Conservation (phyloP, 2,113 vertebrate genomes). For the Grantiella picta region DNA sequence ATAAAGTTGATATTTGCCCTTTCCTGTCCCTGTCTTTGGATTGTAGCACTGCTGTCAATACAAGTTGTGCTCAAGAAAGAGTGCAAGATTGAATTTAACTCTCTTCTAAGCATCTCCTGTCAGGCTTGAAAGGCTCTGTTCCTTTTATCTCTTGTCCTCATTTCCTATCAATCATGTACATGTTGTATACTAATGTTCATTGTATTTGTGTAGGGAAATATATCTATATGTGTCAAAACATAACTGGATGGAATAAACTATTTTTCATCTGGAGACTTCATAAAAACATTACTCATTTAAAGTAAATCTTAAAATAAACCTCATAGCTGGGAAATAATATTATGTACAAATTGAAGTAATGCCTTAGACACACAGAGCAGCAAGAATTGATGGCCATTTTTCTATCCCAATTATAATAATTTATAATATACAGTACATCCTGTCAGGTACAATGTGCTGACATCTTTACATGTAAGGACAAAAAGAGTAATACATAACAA, state of each 20-base stretch:
- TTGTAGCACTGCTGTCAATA: background rate
- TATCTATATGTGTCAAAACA: background rate
- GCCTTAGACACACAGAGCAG: background rate
- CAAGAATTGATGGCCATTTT: background rate
- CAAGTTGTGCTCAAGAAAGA: background rate
- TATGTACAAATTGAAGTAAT: background rate
- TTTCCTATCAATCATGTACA: background rate
- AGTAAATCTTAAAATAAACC: background rate
- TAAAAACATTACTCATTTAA: background rate
- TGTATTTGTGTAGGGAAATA: background rate
- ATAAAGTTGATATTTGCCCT: background rate
- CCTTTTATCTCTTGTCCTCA: background rate
- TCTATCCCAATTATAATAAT: slow-evolving; percentile 26
- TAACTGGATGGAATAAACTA: background rate
- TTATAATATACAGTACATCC: background rate
- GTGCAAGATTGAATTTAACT: background rate
- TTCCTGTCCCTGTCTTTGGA: background rate
- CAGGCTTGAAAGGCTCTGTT: background rate
- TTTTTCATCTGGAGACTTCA: background rate
- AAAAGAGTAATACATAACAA: slow-evolving; percentile 32
- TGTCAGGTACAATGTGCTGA: slow-evolving; percentile 16
- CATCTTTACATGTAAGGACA: slow-evolving; percentile 23
- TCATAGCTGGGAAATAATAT: background rate
- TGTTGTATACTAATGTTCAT: fast-evolving
- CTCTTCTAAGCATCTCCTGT: background rate